Base-by-base conservation (phyloP, 2,888 invertebrate species). In the Meghimatium bilineatum region DNA sequence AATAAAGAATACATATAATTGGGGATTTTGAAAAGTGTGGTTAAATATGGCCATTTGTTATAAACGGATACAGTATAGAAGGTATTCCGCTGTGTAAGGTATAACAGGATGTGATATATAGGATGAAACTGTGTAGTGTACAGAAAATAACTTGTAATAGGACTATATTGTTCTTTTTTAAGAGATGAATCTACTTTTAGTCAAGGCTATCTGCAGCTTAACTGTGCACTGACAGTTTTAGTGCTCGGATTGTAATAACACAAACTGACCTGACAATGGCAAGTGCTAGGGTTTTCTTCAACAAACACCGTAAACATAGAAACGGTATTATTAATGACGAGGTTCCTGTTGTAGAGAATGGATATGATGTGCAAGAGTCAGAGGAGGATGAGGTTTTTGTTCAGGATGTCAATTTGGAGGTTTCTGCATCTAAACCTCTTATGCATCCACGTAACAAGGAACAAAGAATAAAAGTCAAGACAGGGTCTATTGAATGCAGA, bases 341-440 rank as follows among this genome's bases (percentile, higher is more conserved):
- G 1, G 87, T 88, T 63, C 87, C 87, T 10, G 84, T 85, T 0
- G 87, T 88, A 12, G 87, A 88, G 26, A 88, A 88, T 67, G 87
- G 87, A 63, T 87, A 86, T 52, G 88, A 89, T 12, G 88, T 89
- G 14, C 88, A 89, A 20, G 89, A 89, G 76, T 89, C 91, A 5
- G 86, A 86, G 0, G 91, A 91, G 52, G 91, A 91, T 74, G 89
- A 91, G 56, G 91, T 91, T 0, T 91, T 91, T 80, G 89, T 90
- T 71, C 89, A 91, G 80, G 90, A 89, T 63, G 88, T 89, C 0
- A 82, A 80, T 17, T 84, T 89, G 60, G 91, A 91, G 66, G 86
- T 85, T 0, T 88, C 89, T 12, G 88, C 89, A 12, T 89, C 91
- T 49, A 91, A 90, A 85, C 91, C 91, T 2, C 86, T 91, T 29